Conservation (phyloP, 2,797 vertebrate genomes). For the Chaetodon trifasciatus region DNA sequence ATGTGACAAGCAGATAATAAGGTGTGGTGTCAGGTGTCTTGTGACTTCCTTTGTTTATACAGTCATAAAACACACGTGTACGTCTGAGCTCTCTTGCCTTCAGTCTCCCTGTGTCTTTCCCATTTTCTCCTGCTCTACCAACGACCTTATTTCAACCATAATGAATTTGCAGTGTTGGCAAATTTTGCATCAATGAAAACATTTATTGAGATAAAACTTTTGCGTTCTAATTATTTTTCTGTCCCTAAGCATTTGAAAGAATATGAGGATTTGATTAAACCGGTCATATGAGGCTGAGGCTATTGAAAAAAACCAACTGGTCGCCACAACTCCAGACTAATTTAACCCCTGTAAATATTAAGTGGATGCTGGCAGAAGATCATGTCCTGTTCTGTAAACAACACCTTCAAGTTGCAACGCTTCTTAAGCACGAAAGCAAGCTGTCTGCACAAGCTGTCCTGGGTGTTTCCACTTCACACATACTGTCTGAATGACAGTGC, state of each 20-base stretch:
- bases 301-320: not conserved
- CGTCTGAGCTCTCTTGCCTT: not conserved
- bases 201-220: not conserved
- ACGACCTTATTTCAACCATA: not conserved
- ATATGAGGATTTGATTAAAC: not conserved
- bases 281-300: not conserved
- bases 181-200: not conserved
- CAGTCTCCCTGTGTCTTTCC: not conserved
- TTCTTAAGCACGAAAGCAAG: not conserved
- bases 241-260: not conserved
- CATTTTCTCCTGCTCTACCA: not conserved
- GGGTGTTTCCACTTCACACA: not conserved
- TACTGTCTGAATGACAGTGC: not conserved
- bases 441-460: not conserved
- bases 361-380: not conserved
- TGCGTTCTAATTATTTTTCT: not conserved
- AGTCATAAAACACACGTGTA: constrained; percentile 4
- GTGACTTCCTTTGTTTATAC: constrained; percentile 44
- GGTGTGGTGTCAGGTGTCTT: constrained; percentile 45
- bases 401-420: not conserved
- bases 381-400: not conserved
- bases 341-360: not conserved
- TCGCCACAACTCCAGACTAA: not conserved
- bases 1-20: constrained; percentile 35
- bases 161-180: not conserved